These are phyloP conservation scores for Cyrtonyx montezumae DNA, from an alignment of 2,113 vertebrate species.

Conservation along the genomic window DNA sequence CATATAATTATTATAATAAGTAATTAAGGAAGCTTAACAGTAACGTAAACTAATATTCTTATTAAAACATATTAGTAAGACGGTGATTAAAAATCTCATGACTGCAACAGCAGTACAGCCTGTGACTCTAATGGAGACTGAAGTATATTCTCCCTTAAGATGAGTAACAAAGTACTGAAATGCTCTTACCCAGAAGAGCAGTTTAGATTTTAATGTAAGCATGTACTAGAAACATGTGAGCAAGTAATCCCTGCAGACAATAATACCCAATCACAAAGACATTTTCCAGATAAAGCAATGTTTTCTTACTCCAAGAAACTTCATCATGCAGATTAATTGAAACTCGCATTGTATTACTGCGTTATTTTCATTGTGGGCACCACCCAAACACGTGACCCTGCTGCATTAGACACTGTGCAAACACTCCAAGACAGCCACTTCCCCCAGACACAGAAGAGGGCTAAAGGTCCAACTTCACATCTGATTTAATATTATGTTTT, in stretches of 20 bases:
- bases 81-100: not conserved
- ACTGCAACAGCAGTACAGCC: not conserved
- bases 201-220: not conserved
- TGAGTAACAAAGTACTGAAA: not conserved
- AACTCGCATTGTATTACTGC: not conserved
- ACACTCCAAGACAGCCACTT: not conserved
- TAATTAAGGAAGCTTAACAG: not conserved
- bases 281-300: not conserved
- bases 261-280: not conserved
- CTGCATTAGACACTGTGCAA: not conserved
- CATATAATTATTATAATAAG: not conserved
- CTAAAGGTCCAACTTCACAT: not conserved
- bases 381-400: not conserved
- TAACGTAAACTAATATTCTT: not conserved
- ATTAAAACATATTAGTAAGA: slow-evolving; percentile 2
- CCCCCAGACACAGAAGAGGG: not conserved
- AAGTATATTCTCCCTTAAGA: not conserved
- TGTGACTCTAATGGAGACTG: not conserved
- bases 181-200: not conserved
- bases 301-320: not conserved
- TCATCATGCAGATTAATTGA: not conserved
- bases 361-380: not conserved
- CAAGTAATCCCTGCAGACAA: not conserved
- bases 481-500: not conserved
- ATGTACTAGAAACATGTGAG: not conserved